phyloP scores from a whole-genome alignment of 2,113 vertebrate genomes.

The Aphyosemion australe region DNA sequence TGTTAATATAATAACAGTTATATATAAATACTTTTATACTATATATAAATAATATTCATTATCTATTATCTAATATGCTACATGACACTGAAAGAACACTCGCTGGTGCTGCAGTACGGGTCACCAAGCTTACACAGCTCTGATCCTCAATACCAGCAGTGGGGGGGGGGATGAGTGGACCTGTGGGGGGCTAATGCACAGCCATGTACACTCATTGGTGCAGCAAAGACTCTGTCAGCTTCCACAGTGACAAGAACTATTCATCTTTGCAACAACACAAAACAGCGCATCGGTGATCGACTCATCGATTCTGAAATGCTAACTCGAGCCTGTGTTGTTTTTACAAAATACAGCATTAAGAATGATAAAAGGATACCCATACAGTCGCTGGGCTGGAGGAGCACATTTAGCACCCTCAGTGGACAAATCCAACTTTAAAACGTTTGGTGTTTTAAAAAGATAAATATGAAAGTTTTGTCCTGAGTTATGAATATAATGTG shows the following conservation, averaged over 20 bases:
- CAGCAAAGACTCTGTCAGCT: slow-evolving; percentile 40
- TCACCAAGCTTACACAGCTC: slow-evolving; percentile 34
- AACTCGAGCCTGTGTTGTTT: no score
- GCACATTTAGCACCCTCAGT: neutral
- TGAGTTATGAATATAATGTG: no score
- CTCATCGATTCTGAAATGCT: neutral
- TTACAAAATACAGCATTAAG: neutral
- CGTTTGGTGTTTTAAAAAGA: no score
- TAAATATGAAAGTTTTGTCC: no score
- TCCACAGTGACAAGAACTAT: slow-evolving; percentile 33
- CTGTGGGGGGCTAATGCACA: neutral
- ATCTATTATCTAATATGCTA: slow-evolving; percentile 2
- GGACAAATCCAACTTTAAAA: neutral
- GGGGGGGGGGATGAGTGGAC: neutral
- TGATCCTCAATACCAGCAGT: neutral
- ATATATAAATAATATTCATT: neutral
- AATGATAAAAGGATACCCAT: neutral
- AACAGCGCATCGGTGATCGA: no score
- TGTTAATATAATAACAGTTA: neutral
- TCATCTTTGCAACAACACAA: slow-evolving; percentile 2
- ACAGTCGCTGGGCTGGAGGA: neutral
- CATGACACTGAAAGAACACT: slow-evolving; percentile 28
- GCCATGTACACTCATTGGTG: slow-evolving; percentile 32
- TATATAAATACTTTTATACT: slow-evolving; percentile 12
- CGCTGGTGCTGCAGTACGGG: slow-evolving; percentile 13